These are phyloP conservation scores for Thunnus albacares DNA, from an alignment of 2,797 vertebrate genomes.

Conservation along the genomic window DNA sequence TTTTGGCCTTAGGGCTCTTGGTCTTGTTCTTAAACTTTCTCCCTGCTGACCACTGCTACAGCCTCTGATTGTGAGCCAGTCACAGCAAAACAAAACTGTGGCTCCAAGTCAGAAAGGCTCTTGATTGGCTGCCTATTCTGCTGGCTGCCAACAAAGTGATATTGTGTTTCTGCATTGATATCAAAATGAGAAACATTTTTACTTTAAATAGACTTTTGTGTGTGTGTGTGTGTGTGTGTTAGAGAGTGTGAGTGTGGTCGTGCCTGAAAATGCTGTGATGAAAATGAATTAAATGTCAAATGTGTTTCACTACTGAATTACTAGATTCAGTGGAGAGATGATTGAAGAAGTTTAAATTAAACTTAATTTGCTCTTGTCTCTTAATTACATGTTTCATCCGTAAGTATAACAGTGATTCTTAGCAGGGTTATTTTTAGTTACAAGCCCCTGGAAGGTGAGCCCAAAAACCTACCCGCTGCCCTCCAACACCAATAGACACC, in stretches of 20 bases:
- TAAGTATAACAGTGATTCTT: background rate
- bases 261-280: too few species aligned
- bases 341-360: background rate
- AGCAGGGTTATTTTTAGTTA: slow-evolving; percentile 7
- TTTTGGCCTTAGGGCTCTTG: slow-evolving; percentile 12
- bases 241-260: too few species aligned
- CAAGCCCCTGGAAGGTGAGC: background rate
- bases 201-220: too few species aligned
- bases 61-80: slow-evolving; percentile 53
- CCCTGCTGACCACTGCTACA: slow-evolving; percentile 11
- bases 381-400: background rate
- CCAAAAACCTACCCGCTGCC: slow-evolving; percentile 5
- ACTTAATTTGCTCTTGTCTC: background rate
- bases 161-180: slow-evolving; percentile 17
- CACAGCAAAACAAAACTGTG: slow-evolving; percentile 36
- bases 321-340: background rate
- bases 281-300: background rate
- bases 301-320: background rate
- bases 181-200: slow-evolving; percentile 30
- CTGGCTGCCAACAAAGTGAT: slow-evolving; percentile 4
- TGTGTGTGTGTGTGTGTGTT: too few species aligned
- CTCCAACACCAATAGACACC: background rate
- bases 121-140: slow-evolving; percentile 43
- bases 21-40: slow-evolving; percentile 33
- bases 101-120: slow-evolving; percentile 23